Evolutionary conservation across 1,140 invertebrate species (phyloP).

Genomic region (Tigriopus japonicus): DNA sequence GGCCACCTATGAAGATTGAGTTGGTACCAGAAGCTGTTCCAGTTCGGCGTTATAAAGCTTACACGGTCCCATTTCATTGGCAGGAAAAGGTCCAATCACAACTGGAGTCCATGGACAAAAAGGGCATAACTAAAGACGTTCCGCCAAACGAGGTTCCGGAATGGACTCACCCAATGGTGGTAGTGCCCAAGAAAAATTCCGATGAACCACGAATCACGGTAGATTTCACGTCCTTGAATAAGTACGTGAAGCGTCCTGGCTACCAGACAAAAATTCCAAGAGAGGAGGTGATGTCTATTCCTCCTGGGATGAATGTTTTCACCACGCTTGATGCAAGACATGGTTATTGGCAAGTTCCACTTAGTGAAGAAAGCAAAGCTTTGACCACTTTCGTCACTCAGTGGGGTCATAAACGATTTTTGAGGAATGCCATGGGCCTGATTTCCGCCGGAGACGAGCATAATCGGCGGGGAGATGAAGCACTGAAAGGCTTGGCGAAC

Average conservation of each 20-base stretch:
- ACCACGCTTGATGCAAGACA: constrained; percentile 20
- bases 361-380: constrained; percentile 18
- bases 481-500: constrained; percentile 13
- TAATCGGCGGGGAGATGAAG: constrained; percentile 17
- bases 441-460: constrained; percentile 18
- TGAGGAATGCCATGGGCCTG: constrained; percentile 16
- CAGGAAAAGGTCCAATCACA: neutral
- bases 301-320: constrained; percentile 12
- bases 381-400: constrained; percentile 22
- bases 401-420: constrained; percentile 16
- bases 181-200: constrained; percentile 13
- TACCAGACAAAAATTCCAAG: constrained; percentile 20
- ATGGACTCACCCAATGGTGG: constrained; percentile 16
- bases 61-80: constrained; percentile 11
- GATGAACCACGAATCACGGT: constrained; percentile 16
- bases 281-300: constrained; percentile 15
- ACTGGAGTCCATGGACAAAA: constrained; percentile 2
- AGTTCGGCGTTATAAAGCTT: neutral
- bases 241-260: constrained; percentile 18
- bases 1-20: neutral
- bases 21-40: too few relatives aligned
- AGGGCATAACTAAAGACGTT: constrained; percentile 11
- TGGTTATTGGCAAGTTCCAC: constrained; percentile 21
- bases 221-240: constrained; percentile 20
- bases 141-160: neutral